Conservation (phyloP, 2,113 vertebrate genomes). For the Chamaea fasciata region DNA sequence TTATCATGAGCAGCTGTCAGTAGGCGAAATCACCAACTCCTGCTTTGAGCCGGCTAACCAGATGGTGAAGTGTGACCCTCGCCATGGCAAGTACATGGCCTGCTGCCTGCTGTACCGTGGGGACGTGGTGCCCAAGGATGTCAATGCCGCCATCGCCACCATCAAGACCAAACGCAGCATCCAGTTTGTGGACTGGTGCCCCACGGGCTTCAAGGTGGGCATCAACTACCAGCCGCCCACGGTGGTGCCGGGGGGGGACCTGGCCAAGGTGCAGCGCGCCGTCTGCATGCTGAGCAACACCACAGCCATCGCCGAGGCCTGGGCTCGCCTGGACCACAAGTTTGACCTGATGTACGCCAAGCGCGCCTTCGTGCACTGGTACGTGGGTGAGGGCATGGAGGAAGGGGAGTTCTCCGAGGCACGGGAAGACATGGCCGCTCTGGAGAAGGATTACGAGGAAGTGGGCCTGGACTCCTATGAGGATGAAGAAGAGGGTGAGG, state of each 20-base stretch:
- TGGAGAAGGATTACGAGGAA: constrained; percentile 80
- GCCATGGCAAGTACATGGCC: constrained; percentile 76
- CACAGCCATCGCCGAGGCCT: constrained; percentile 78
- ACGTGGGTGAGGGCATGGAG: constrained; percentile 70
- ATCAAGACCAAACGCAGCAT: constrained; percentile 61
- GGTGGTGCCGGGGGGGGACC: constrained; percentile 76
- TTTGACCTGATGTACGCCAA: background rate
- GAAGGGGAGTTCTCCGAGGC: constrained; percentile 64
- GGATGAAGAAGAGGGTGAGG: constrained; percentile 77
- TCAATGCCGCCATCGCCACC: constrained; percentile 63
- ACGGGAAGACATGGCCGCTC: constrained; percentile 66
- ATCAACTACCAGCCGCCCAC: constrained; percentile 87
- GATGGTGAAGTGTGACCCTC: constrained; percentile 77
- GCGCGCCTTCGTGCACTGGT: constrained; percentile 43
- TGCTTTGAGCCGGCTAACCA: constrained; percentile 69
- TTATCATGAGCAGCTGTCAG: constrained; percentile 67
- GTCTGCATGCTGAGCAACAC: constrained; percentile 83
- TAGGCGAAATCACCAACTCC: constrained; percentile 66
- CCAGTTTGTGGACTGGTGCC: constrained; percentile 81
- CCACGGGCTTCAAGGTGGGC: constrained; percentile 85
- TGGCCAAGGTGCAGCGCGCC: constrained; percentile 78
- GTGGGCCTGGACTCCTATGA: constrained; percentile 84
- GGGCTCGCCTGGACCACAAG: constrained; percentile 3
- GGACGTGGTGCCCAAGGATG: constrained; percentile 69
- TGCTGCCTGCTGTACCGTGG: constrained; percentile 47